Conservation (phyloP, 2,888 invertebrate species). For the Mellilla xanthometata region DNA sequence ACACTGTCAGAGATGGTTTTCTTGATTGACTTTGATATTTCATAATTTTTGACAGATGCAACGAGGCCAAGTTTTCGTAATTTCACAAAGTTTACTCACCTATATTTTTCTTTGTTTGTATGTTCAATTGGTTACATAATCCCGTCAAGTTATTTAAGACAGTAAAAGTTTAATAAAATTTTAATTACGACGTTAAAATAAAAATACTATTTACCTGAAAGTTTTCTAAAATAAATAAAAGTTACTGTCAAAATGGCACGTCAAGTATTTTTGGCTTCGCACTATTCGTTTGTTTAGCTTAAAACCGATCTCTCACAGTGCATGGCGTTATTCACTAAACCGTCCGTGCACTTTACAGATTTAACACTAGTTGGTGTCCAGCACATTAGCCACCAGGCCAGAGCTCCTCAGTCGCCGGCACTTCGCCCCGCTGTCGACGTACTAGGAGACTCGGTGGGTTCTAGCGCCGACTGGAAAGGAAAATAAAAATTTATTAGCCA, state of each 20-base stretch:
- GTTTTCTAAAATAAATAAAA: background rate
- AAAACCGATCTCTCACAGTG: background rate
- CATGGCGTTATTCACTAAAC: background rate
- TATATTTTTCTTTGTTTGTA: too few relatives aligned
- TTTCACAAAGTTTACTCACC: too few relatives aligned
- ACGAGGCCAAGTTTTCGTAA: background rate
- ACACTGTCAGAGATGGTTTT: conserved; percentile 1
- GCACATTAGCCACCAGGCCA: conserved; percentile 14
- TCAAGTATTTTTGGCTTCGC: background rate
- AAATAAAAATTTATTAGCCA: conserved; percentile 11
- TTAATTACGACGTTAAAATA: too few relatives aligned
- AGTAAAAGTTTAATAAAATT: too few relatives aligned
- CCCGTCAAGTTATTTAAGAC: too few relatives aligned
- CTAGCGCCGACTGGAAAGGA: conserved; percentile 68
- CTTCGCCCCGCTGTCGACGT: conserved; percentile 51
- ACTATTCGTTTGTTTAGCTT: background rate
- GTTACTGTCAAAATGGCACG: conserved; percentile 1
- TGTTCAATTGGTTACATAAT: too few relatives aligned
- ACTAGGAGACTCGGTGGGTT: conserved; percentile 59
- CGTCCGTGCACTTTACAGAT: conserved; percentile 15
- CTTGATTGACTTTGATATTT: background rate
- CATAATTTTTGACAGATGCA: background rate
- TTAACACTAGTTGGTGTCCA: conserved; percentile 18
- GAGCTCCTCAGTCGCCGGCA: conserved; percentile 31
- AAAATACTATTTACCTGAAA: too few relatives aligned